Base-by-base conservation (phyloP, 2,888 invertebrate genomes). In the Blomia tropicalis region DNA sequence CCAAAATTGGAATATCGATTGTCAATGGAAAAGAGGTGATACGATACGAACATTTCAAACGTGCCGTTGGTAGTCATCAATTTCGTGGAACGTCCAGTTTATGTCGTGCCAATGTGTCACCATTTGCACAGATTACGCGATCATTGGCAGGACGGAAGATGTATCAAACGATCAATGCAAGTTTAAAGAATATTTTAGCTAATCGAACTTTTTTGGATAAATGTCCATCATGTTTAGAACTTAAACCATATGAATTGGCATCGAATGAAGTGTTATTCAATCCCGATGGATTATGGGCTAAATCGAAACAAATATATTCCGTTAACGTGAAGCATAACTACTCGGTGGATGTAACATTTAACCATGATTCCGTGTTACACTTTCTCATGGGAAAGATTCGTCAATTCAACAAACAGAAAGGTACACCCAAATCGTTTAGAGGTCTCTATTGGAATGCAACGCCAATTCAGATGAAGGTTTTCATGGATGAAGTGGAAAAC, bases 41-140 rank as follows among this genome's bases (percentile, higher is more conserved):
- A 1, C 3, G 4, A 17, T 62, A 44, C 23, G 47, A 59, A 3
- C 31, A 32, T 17, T 62, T 62, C 30, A n/a, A 22, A 14, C 30
- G 23, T 11, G 79, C 79, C 1, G 81, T 83, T 4, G 80, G 80
- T 4, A 81, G 82, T 67, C 73, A 82, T 19, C 80, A 80, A 60
- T 78, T 84, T 54, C 75, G 83, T 58, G 83, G 84, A 5, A 82
- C 83, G 19, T 82, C 83, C 41, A 75, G 78, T 1, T 72, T 84
- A 60, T 78, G 83, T 67, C 76, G 84, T 17, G 75, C 82, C 1
- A 76, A 78, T 0, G 74, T 74, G 30, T 75, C 77, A 27, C 51
- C 53, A 51, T 22, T 60, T 19, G n/a, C 14, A n/a, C 41, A 43
- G 19, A 60, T 60, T 19, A 41, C 54, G 1, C 23, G 43, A 41